A percentile compares a stretch with the other conserved stretches of the same genome.
These are phyloP conservation scores for Mythimna pallens DNA, from an alignment of 2,888 invertebrate genomes.

Conservation along the genomic window DNA sequence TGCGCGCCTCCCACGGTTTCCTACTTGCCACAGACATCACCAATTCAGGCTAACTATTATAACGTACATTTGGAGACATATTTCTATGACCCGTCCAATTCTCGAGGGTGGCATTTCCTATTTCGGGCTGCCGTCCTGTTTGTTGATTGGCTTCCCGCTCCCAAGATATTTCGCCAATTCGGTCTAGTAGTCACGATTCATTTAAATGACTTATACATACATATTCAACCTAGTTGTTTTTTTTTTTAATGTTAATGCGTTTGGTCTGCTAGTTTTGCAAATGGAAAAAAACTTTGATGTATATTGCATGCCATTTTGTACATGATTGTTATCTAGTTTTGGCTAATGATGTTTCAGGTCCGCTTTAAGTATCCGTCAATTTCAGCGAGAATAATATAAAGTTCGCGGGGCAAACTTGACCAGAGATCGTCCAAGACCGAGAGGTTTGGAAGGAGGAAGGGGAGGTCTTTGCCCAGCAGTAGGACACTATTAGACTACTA, in stretches of 20 bases:
- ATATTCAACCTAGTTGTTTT: conserved; percentile 9
- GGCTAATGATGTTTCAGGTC: neutral
- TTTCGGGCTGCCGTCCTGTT: conserved; percentile 54
- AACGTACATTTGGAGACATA: conserved; percentile 71
- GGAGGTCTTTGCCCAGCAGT: too few relatives aligned
- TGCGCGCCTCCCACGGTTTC: conserved; percentile 84
- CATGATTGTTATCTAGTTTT: neutral
- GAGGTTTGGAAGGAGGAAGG: too few relatives aligned
- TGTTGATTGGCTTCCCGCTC: conserved; percentile 65
- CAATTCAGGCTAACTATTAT: conserved; percentile 81
- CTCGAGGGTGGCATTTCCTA: conserved; percentile 71
- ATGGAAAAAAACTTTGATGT: conserved; percentile 9
- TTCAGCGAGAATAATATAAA: neutral
- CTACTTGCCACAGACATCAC: conserved; percentile 75
- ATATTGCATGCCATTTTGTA: conserved; percentile 8
- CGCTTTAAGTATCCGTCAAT: neutral
- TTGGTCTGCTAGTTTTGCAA: conserved; percentile 17
- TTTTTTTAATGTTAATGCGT: conserved; percentile 18
- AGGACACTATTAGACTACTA: too few relatives aligned
- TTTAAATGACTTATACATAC: conserved; percentile 39
- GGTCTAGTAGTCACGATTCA: conserved; percentile 33
- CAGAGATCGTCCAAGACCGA: too few relatives aligned
- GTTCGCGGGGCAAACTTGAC: too few relatives aligned
- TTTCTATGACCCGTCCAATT: conserved; percentile 69
- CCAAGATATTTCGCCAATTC: conserved; percentile 50